Evolutionary conservation across 2,888 invertebrate species (phyloP), one percentile per base, ranked within the genome.

Genomic region (Sylvicola cinctus): DNA sequence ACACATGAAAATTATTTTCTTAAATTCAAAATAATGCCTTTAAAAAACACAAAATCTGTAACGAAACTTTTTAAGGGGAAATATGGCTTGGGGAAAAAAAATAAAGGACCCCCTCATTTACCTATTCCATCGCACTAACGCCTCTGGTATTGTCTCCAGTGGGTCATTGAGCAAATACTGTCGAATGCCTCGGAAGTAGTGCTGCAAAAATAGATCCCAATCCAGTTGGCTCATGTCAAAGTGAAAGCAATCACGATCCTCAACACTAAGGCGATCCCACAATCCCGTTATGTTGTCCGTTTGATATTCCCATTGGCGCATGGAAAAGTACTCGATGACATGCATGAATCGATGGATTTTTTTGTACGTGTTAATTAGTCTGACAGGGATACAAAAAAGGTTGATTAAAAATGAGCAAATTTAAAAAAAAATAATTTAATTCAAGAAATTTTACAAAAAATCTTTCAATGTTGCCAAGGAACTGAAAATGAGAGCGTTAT

Each of bases 141-240:
- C 80, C 45, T 70, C 65, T 1, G 75, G 74, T 35, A 84, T 53
- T 0, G 79, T 77, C 1, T 74, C 72, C 3, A 77, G 50, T 14
- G 80, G 75, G 48, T 88, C 87, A 45, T 85, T 83, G 26, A 87
- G 55, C 8, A 88, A 55, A 50, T 78, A 85, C 2, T 74, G 64
- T 41, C 85, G 65, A 31, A 79, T 65, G 3, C 88, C 88, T 52
- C 66, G 56, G 38, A 72, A 60, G 46, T 75, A 76, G 36, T 64
- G 65, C 37, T 68, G 61, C 41, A 76, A 63, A 48, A 71, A 79
- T 2, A 58, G 50, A 33, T 74, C 69, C 87, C 87, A 90, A 28
- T 76, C 66, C 45, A 88, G 59, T 17, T 70, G 63, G 0, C 60
- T 62, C 41, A 84, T 66, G 49, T 73, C 74, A 53, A 81, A 84